Evolutionary conservation across 2,797 vertebrate species (phyloP).

Genomic region (Hapalemur alaotrensis): DNA sequence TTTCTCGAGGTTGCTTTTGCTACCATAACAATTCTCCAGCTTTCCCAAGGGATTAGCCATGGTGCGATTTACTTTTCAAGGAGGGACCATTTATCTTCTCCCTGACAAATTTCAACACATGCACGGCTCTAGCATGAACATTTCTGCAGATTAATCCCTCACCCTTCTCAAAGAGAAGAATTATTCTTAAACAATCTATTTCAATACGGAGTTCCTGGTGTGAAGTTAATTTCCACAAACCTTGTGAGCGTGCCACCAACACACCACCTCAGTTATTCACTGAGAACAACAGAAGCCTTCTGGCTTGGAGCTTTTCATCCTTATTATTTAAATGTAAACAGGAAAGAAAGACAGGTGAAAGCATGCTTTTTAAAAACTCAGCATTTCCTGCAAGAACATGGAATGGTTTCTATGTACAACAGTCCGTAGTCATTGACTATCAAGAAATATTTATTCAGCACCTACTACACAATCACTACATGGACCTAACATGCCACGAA

Average conservation of each 20-base stretch:
- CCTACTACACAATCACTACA: conserved; percentile 8
- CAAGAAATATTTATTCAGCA: conserved; percentile 51
- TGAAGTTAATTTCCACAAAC: conserved; percentile 80
- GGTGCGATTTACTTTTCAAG: conserved; percentile 86
- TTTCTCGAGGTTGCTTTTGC: conserved; percentile 83
- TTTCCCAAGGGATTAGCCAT: conserved; percentile 82
- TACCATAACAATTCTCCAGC: conserved; percentile 82
- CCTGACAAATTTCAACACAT: conserved; percentile 87
- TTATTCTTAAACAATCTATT: conserved; percentile 84
- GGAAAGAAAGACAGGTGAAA: conserved; percentile 50
- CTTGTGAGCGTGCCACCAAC: conserved; percentile 59
- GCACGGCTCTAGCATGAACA: conserved; percentile 80
- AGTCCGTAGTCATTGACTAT: conserved; percentile 33
- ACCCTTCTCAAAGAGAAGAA: conserved; percentile 81
- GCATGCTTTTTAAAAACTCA: conserved; percentile 41
- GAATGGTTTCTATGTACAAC: conserved; percentile 25
- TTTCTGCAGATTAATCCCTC: conserved; percentile 85
- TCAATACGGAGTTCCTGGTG: conserved; percentile 74
- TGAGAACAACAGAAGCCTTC: conserved; percentile 61
- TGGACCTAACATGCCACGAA: neutral
- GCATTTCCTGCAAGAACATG: conserved; percentile 30
- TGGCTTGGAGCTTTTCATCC: conserved; percentile 37
- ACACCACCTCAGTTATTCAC: conserved; percentile 65
- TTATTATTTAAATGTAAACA: conserved; percentile 71
- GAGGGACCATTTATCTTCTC: conserved; percentile 86